phyloP scores from a whole-genome alignment of 2,888 invertebrate genomes.

The Cataglyphis livida region DNA sequence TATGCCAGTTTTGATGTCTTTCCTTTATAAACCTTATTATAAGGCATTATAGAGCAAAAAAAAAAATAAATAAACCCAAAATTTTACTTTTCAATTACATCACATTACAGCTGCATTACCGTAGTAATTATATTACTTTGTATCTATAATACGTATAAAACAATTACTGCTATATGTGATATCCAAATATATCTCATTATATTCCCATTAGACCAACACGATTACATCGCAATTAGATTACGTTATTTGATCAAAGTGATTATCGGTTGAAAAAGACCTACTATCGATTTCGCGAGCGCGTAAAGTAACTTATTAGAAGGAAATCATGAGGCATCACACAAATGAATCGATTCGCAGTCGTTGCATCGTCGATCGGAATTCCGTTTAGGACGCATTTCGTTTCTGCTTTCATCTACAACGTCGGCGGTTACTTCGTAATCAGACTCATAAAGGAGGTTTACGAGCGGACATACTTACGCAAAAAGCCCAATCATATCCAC shows the following conservation, averaged over 20 bases:
- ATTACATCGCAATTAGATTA: background rate
- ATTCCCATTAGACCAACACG: background rate
- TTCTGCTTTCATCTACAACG: background rate
- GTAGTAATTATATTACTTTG: conserved; percentile 32
- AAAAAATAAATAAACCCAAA: background rate
- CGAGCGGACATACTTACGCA: conserved; percentile 66
- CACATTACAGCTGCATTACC: background rate
- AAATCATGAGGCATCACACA: background rate
- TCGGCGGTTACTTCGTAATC: conserved; percentile 60
- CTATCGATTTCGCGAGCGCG: background rate
- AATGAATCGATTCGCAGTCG: background rate
- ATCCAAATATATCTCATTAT: conserved; percentile 26
- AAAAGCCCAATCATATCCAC: conserved; percentile 70
- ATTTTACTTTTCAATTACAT: conserved; percentile 15
- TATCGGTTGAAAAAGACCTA: background rate
- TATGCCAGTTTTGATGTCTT: background rate
- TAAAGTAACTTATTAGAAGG: background rate
- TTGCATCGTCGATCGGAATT: conserved; percentile 4
- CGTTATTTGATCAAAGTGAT: background rate
- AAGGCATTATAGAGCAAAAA: background rate
- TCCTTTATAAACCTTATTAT: background rate
- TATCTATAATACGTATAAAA: background rate
- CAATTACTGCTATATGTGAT: conserved; percentile 1
- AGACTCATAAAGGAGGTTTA: conserved; percentile 71
- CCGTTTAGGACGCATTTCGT: background rate